Evolutionary conservation across 2,888 invertebrate species (phyloP), one percentile per base, ranked within the genome.

Genomic region (Brachyopa scutellaris): DNA sequence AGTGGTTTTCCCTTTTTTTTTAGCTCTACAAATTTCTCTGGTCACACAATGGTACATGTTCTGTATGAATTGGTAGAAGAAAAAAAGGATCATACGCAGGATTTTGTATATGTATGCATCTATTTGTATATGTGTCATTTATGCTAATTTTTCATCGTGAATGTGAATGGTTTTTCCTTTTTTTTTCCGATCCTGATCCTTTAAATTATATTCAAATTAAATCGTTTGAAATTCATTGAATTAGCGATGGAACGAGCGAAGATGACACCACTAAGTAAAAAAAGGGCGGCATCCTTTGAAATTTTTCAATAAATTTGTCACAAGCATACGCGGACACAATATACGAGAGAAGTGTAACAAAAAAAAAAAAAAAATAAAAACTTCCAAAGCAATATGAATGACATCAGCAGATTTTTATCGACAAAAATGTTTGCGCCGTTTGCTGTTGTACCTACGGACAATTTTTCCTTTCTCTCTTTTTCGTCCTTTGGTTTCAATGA

Each of bases 191-290:
- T 69, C 33, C 66, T 66, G 51, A 70, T 70, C 64, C 61, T 40
- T 40, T 53, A 69, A 78, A 78, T 80, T 74, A 80, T 49, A 79
- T 79, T 69, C 69, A 80, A 74, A 80, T 80, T 80, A 80, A 74
- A 80, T 74, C 69, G 79, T 74, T 80, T 3, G 55, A 42, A 69
- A 74, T 74, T 80, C 79, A 74, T 80, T 69, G 79, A 80, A 80
- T 79, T 67, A 51, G 29, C 51, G 9, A 29, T 11, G 38, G 29
- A 7, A 13, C 1, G 38, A 9, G 13, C 3, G 36, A 33, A 40
- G 19, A 40, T 26, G 33, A 26, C 6, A 5, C 26, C 4, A 49
- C 13, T 33, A 11, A 11, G 2, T 26, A 15, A 15, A 51, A 40
- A 53, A 62, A 55, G 9, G 40, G 29, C 21, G 6, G n/a, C n/a